Evolutionary conservation across 1,140 invertebrate species (phyloP).

Genomic region (Drosophila arizonae): DNA sequence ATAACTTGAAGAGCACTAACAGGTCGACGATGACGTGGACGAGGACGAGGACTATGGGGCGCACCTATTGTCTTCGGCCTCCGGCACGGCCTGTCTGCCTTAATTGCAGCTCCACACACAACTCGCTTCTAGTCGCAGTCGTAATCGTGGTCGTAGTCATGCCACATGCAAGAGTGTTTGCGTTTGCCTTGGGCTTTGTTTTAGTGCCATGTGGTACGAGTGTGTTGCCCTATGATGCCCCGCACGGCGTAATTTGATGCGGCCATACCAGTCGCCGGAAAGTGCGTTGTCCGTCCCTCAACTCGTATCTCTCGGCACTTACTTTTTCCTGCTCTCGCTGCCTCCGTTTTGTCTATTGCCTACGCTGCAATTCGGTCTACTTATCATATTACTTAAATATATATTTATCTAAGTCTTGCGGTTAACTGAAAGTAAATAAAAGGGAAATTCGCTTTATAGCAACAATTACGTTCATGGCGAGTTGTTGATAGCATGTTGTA

Average conservation of each 20-base stretch:
- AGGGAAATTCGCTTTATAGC: neutral
- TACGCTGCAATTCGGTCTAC: conserved; percentile 3
- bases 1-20: conserved; percentile 31
- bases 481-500: no score
- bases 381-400: conserved; percentile 14
- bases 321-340: neutral
- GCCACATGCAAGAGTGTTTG: conserved; percentile 54
- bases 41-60: neutral
- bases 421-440: conserved; percentile 8
- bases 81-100: conserved; percentile 23
- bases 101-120: conserved; percentile 52
- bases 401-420: conserved; percentile 8
- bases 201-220: conserved; percentile 24
- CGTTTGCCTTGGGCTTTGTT: conserved; percentile 31
- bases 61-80: conserved; percentile 34
- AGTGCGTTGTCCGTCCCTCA: conserved; percentile 11
- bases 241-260: conserved; percentile 21
- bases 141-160: conserved; percentile 28
- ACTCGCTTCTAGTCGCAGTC: conserved; percentile 9
- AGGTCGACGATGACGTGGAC: conserved; percentile 25
- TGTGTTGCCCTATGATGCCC: conserved; percentile 7
- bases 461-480: neutral
- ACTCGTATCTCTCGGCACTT: conserved; percentile 2
- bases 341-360: neutral
- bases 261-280: conserved; percentile 26